phyloP scores from a whole-genome alignment of 2,113 vertebrate genomes.

The Raphicerus campestris region DNA sequence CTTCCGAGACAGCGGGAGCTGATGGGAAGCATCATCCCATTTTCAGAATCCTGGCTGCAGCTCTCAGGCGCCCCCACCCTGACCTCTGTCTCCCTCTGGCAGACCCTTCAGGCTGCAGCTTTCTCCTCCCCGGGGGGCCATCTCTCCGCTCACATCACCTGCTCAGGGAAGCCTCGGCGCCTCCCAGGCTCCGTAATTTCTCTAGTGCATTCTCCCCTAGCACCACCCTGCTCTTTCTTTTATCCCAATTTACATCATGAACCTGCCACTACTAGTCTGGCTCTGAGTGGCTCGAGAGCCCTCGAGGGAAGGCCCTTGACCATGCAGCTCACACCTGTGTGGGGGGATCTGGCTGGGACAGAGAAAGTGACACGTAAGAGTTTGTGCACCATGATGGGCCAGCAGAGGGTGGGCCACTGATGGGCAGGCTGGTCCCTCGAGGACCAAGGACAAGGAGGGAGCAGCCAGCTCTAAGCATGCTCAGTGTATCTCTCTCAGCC shows the following conservation, averaged over 20 bases:
- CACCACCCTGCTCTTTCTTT: not conserved
- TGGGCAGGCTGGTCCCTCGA: not conserved
- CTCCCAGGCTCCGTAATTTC: not conserved
- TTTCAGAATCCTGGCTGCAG: not conserved
- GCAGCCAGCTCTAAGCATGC: too few relatives aligned
- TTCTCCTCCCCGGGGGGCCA: not conserved
- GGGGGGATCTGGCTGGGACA: not conserved
- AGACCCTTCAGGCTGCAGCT: not conserved
- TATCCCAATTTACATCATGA: not conserved
- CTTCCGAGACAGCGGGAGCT: not conserved
- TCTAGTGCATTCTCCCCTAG: accelerated
- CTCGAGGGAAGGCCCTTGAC: accelerated
- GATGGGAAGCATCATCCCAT: not conserved
- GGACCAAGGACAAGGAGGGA: not conserved
- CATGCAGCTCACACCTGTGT: accelerated
- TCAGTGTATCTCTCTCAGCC: not conserved
- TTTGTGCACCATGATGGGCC: too few relatives aligned
- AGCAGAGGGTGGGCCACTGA: not conserved
- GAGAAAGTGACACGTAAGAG: not conserved
- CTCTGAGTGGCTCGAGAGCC: not conserved
- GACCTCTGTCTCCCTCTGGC: not conserved
- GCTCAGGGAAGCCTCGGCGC: not conserved
- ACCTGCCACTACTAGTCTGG: not conserved
- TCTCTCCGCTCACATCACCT: not conserved
- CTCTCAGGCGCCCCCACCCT: not conserved